Evolutionary conservation across 2,888 invertebrate genomes (phyloP).

Genomic region (Hydriomena furcata): DNA sequence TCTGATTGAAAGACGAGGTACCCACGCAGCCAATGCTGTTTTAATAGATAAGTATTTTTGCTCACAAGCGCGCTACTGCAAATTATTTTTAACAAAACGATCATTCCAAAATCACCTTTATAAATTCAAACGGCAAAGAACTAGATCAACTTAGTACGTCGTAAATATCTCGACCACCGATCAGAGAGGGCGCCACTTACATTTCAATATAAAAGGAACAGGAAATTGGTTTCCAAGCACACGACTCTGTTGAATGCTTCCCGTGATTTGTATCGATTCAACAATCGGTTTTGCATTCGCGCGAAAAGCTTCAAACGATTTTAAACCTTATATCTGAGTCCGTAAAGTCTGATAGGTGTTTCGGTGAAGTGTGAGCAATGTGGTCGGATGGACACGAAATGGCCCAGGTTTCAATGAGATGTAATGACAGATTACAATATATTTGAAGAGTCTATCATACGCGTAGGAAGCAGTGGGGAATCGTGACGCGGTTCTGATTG

Average conservation of each 20-base stretch:
- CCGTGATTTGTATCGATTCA: conserved; percentile 71
- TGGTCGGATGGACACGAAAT: conserved; percentile 37
- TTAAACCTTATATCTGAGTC: conserved; percentile 34
- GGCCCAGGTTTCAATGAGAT: conserved; percentile 43
- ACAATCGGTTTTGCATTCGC: conserved; percentile 43
- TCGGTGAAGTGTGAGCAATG: conserved; percentile 28
- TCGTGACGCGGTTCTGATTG: conserved; percentile 33
- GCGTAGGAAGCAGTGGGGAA: conserved; percentile 42
- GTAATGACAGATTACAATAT: conserved; percentile 53
- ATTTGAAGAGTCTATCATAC: conserved; percentile 47
- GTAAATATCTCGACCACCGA: conserved; percentile 49
- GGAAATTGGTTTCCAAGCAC: conserved; percentile 80
- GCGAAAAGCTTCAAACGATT: conserved; percentile 40
- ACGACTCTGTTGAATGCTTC: conserved; percentile 64
- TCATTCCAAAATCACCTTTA: background rate
- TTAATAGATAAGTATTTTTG: too few species aligned
- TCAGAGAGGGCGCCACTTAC: conserved; percentile 66
- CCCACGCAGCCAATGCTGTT: too few species aligned
- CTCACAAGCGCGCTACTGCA: too few species aligned
- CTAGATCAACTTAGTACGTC: conserved; percentile 25
- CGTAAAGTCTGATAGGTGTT: conserved; percentile 16
- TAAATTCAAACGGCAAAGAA: conserved; percentile 12
- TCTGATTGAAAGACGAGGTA: too few species aligned
- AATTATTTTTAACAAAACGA: too few species aligned
- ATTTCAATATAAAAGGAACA: conserved; percentile 78